phyloP scores from a whole-genome alignment of 1,140 invertebrate species.

The Bombus breviceps region DNA sequence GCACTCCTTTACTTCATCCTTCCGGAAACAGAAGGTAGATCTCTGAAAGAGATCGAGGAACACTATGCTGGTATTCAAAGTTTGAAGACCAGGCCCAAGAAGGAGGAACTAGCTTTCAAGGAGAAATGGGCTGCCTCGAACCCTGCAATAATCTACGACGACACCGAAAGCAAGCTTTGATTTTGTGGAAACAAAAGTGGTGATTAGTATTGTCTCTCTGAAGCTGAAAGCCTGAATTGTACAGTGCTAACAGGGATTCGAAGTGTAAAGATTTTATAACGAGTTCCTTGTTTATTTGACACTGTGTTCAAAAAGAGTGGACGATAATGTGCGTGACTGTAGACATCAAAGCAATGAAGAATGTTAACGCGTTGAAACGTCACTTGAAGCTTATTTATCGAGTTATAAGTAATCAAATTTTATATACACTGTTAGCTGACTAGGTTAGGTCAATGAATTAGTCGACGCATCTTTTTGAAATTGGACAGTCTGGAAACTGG shows the following conservation, averaged over 20 bases:
- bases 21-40: constrained; percentile 93
- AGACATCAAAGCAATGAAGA: too few species aligned
- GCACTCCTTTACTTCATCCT: constrained; percentile 83
- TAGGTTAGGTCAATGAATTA: too few species aligned
- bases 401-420: too few species aligned
- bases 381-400: too few species aligned
- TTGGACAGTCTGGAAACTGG: too few species aligned
- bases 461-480: too few species aligned
- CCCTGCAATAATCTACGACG: constrained; percentile 74
- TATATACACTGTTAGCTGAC: too few species aligned
- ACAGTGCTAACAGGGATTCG: not conserved
- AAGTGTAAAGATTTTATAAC: not conserved
- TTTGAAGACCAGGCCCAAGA: constrained; percentile 76
- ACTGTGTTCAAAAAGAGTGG: not conserved
- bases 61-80: constrained; percentile 86
- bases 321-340: too few species aligned
- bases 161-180: constrained; percentile 77
- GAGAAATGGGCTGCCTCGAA: constrained; percentile 80
- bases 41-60: constrained; percentile 88
- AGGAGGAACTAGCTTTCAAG: constrained; percentile 66
- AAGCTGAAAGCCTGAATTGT: not conserved
- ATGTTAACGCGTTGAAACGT: too few species aligned
- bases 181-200: not conserved
- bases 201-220: not conserved
- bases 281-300: not conserved